Conservation (phyloP, 2,888 invertebrate genomes). For the Drosophila bunnanda region DNA sequence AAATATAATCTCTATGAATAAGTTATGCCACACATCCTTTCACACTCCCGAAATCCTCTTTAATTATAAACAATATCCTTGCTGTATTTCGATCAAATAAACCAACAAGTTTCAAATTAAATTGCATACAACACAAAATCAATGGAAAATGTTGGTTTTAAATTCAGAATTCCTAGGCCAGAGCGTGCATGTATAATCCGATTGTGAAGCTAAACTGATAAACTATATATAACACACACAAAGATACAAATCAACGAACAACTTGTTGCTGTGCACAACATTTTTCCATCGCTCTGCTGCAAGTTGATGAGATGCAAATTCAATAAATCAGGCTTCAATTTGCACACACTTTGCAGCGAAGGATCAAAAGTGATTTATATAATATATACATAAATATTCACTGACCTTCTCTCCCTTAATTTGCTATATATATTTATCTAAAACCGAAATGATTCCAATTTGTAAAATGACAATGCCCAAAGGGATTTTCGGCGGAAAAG, state of each 20-base stretch:
- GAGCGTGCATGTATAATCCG: constrained; percentile 35
- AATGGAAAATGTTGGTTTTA: constrained; percentile 6
- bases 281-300: constrained; percentile 10
- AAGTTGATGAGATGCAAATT: constrained; percentile 56
- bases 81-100: neutral
- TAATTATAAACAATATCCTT: neutral
- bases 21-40: neutral
- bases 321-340: constrained; percentile 70
- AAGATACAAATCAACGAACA: constrained; percentile 56
- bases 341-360: constrained; percentile 21
- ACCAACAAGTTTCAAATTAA: neutral
- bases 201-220: constrained; percentile 56
- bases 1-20: neutral
- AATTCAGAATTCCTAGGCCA: neutral
- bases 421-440: constrained; percentile 20
- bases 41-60: neutral
- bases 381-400: neutral
- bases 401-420: neutral
- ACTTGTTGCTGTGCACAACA: constrained; percentile 48
- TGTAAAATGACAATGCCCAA: constrained; percentile 27
- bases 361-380: constrained; percentile 2
- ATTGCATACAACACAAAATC: neutral
- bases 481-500: constrained; percentile 34
- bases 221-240: constrained; percentile 25
- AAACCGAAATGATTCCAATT: constrained; percentile 34